Percentiles rank a stretch among this genome's conserved stretches.
Evolutionary conservation across 2,113 vertebrate species (phyloP).

Genomic region (Daphoenositta chrysoptera): DNA sequence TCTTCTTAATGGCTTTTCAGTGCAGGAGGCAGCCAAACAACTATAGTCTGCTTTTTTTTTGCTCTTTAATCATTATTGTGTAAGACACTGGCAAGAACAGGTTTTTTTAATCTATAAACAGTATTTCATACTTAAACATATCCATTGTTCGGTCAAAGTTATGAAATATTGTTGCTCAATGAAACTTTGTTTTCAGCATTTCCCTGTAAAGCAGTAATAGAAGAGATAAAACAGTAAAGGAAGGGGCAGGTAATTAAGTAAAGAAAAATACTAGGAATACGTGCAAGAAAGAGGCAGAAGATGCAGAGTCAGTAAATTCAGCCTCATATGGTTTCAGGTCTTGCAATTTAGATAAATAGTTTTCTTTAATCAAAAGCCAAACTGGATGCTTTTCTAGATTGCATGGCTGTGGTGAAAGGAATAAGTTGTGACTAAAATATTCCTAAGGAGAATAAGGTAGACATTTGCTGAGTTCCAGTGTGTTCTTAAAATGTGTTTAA

Average conservation of each 20-base stretch:
- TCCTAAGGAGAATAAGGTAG: not conserved
- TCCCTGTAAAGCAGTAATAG: slow-evolving; percentile 27
- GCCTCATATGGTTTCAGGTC: not conserved
- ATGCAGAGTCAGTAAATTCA: not conserved
- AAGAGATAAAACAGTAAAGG: slow-evolving; percentile 6
- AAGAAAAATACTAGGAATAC: not conserved
- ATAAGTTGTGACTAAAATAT: not conserved
- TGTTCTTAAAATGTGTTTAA: not conserved
- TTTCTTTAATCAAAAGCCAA: not conserved
- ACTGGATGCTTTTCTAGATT: not conserved
- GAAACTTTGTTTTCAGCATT: slow-evolving; percentile 48
- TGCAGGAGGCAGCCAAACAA: not conserved
- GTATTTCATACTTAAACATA: slow-evolving; percentile 48
- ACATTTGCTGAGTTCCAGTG: not conserved
- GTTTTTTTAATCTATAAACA: slow-evolving; percentile 38
- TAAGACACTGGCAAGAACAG: slow-evolving; percentile 32
- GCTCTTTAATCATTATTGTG: slow-evolving; percentile 27
- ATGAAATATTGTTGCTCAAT: slow-evolving; percentile 59
- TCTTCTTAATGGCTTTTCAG: slow-evolving; percentile 15
- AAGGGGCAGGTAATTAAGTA: not conserved
- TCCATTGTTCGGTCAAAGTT: slow-evolving; percentile 53
- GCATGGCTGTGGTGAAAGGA: not conserved
- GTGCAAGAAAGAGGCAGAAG: not conserved
- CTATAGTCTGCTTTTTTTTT: not conserved
- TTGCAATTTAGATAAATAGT: not conserved